Percentiles rank a stretch among this genome's conserved stretches.
Conservation (phyloP, 2,797 vertebrate genomes). For the Chaetodon trifasciatus region DNA sequence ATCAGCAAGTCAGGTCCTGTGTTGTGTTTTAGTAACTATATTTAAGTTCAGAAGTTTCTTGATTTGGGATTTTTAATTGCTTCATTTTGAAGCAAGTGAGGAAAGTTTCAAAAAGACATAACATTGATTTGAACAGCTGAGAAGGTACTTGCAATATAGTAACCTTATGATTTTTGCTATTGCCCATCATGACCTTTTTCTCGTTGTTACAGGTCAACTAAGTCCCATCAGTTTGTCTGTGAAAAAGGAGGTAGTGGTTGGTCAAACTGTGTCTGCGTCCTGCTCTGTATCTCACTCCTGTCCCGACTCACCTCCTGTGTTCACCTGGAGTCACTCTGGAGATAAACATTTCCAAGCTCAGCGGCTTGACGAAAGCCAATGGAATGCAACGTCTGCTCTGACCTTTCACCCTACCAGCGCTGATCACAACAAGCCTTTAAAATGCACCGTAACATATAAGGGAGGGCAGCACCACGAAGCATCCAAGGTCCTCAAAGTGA, state of each 20-base stretch:
- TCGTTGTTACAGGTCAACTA: slow-evolving; percentile 53
- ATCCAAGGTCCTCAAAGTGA: slow-evolving; percentile 63
- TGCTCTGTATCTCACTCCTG: slow-evolving; percentile 80
- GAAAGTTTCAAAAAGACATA: background rate
- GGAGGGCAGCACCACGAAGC: slow-evolving; percentile 38
- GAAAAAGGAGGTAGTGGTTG: slow-evolving; percentile 37
- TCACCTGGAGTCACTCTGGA: slow-evolving; percentile 80
- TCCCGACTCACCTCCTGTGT: slow-evolving; percentile 63
- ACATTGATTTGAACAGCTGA: background rate
- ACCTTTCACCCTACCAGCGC: slow-evolving; percentile 55
- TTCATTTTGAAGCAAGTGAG: background rate
- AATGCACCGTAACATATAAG: slow-evolving; percentile 63
- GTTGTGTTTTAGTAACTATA: background rate
- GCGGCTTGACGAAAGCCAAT: slow-evolving; percentile 48
- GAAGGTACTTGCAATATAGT: background rate
- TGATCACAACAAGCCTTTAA: slow-evolving; percentile 67
- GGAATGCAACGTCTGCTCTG: slow-evolving; percentile 69
- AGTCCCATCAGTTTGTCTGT: slow-evolving; percentile 51
- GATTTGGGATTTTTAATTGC: background rate
- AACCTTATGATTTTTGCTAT: background rate
- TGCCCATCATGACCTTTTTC: background rate
- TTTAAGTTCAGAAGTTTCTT: background rate
- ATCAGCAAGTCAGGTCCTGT: background rate
- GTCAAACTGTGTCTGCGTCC: slow-evolving; percentile 44
- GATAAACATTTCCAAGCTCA: background rate